These are phyloP conservation scores for Sciurus carolinensis DNA, from an alignment of 2,797 vertebrate species.

Conservation along the genomic window DNA sequence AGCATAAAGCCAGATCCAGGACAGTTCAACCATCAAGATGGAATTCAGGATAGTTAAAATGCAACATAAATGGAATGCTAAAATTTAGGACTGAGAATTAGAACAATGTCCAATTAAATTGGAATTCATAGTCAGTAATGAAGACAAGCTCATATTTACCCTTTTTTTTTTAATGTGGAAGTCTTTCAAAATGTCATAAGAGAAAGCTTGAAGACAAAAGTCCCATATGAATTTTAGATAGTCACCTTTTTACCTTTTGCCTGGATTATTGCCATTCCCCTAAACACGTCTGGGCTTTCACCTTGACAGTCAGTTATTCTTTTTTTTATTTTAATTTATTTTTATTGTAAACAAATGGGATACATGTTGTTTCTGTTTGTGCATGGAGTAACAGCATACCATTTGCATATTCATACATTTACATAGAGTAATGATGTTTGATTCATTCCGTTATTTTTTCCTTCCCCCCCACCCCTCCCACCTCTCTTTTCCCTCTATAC, in stretches of 20 bases:
- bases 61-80: conserved; percentile 20
- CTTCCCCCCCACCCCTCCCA: too few relatives aligned
- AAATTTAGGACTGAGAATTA: conserved; percentile 53
- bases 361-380: too few relatives aligned
- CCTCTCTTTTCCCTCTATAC: too few relatives aligned
- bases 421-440: too few relatives aligned
- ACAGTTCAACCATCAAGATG: not conserved
- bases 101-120: conserved; percentile 26
- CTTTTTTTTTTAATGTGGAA: conserved; percentile 37
- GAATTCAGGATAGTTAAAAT: not conserved
- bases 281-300: not conserved
- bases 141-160: not conserved
- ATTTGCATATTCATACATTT: too few relatives aligned
- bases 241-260: not conserved
- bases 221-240: not conserved
- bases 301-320: not conserved
- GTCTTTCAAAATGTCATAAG: not conserved
- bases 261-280: not conserved
- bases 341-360: too few relatives aligned
- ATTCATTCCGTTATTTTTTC: too few relatives aligned
- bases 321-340: too few relatives aligned
- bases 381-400: too few relatives aligned
- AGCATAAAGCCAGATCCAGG: not conserved
- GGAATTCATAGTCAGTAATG: conserved; percentile 30
- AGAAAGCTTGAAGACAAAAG: conserved; percentile 31